phyloP scores from a whole-genome alignment of 2,888 invertebrate species.

The Trypoxylon attenuatum region DNA sequence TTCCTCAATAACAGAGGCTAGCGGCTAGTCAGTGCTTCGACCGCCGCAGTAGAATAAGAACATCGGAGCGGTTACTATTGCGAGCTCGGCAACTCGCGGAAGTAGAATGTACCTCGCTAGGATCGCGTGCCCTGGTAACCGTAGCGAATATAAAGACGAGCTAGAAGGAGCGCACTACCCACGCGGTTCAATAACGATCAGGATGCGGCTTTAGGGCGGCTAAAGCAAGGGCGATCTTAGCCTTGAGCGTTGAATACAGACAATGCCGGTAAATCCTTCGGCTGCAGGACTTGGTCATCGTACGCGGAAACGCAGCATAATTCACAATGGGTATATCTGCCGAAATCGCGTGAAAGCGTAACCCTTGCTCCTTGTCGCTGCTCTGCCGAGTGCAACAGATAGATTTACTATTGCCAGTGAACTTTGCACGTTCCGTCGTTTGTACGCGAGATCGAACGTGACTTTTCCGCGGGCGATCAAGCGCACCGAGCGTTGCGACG shows the following conservation, averaged over 20 bases:
- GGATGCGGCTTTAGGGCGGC: too few species aligned
- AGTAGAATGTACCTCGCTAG: too few species aligned
- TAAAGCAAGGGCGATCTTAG: slow-evolving; percentile 45
- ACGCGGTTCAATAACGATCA: slow-evolving; percentile 64
- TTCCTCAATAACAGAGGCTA: too few species aligned
- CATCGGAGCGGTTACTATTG: too few species aligned
- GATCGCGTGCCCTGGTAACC: not conserved
- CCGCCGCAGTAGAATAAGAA: too few species aligned
- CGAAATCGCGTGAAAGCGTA: slow-evolving; percentile 69
- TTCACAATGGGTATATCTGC: slow-evolving; percentile 68
- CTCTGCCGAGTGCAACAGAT: too few species aligned
- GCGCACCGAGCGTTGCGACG: slow-evolving; percentile 13
- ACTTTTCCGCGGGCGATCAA: slow-evolving; percentile 53
- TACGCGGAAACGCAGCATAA: slow-evolving; percentile 64
- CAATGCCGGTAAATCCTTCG: slow-evolving; percentile 69
- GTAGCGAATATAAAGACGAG: not conserved
- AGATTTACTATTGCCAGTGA: slow-evolving; percentile 53
- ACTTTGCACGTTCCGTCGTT: slow-evolving; percentile 54
- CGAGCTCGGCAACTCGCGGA: too few species aligned
- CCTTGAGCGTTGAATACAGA: slow-evolving; percentile 60
- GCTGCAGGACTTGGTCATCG: slow-evolving; percentile 62
- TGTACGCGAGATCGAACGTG: slow-evolving; percentile 49
- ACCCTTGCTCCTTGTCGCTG: too few species aligned
- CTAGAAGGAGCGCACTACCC: slow-evolving; percentile 54
- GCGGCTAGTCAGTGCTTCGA: too few species aligned